Percentiles rank a stretch among this genome's conserved stretches.
These are phyloP conservation scores for Adrianichthys oophorus DNA, from an alignment of 2,797 vertebrate genomes.

Conservation along the genomic window DNA sequence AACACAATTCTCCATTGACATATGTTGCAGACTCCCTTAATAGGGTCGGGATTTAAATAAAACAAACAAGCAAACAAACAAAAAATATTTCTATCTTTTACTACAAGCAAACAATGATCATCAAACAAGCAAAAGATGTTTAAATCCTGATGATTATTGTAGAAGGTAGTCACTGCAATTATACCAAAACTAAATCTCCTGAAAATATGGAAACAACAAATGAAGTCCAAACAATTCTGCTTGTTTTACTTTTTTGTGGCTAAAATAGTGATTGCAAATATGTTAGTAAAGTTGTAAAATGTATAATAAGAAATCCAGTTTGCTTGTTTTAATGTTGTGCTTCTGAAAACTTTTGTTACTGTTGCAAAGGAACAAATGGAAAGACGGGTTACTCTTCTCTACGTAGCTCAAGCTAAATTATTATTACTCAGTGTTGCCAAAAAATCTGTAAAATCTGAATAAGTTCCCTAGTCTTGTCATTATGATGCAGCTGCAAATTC, in stretches of 20 bases:
- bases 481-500: not conserved
- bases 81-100: conserved; percentile 24
- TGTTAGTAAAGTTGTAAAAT: conserved; percentile 17
- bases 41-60: not conserved
- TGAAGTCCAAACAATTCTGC: conserved; percentile 33
- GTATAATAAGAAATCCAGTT: not conserved
- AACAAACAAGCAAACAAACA: conserved; percentile 16
- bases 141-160: conserved; percentile 29
- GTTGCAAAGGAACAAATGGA: not conserved
- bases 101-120: conserved; percentile 9
- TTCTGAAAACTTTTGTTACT: not conserved
- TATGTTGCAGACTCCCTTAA: conserved; percentile 3
- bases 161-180: conserved; percentile 23
- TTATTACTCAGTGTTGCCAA: no score
- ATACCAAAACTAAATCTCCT: conserved; percentile 38
- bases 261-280: conserved; percentile 28
- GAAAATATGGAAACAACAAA: conserved; percentile 36
- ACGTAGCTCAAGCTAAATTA: no score
- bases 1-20: not conserved
- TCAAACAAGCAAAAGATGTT: conserved; percentile 8
- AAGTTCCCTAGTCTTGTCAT: not conserved
- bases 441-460: not conserved
- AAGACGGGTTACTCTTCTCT: no score
- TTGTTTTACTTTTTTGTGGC: conserved; percentile 39
- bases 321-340: not conserved